Evolutionary conservation across 2,888 invertebrate species (phyloP), one percentile per base, ranked within the genome.

Genomic region (Corbicula japonica): DNA sequence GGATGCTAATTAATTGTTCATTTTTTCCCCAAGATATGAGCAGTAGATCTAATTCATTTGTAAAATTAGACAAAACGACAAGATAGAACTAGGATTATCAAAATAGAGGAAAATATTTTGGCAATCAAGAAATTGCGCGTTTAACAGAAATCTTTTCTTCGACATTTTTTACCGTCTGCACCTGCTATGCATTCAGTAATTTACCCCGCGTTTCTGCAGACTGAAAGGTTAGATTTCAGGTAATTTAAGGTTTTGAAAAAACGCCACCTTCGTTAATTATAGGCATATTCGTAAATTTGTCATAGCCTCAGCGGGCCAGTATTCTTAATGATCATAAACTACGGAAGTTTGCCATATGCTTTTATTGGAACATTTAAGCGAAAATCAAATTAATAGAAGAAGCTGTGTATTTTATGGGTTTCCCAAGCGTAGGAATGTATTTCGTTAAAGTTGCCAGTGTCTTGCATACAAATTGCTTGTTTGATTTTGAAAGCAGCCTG

Each of bases 211-310:
- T 26, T 38, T 61, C 6, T 10, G 35, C 35, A 58, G 34, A n/a
- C 26, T 18, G 38, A n/a, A 18, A 26, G 66, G 41, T 50, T 66
- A 10, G 35, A 52, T 66, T 66, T 38, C 66, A 66, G 18, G 26
- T 66, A 66, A 66, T 66, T 52, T 66, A 2, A 28, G 52, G 56
- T 38, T 52, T 66, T 66, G 38, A 66, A 54, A 65, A 66, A 41
- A 28, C 52, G 54, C 54, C 52, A 35, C 52, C 26, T 66, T 66
- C 66, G 52, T 48, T 66, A 66, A 66, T 66, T 66, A 66, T 66
- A 66, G 66, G 41, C 66, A 41, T 54, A 48, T 54, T 52, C 52
- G 52, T 66, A 41, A 66, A 54, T 66, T 66, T 66, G 66, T 66
- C 66, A 66, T 26, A 28, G 41, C 12, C 66, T 4, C 66, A 38